Evolutionary conservation across 2,113 vertebrate genomes (phyloP).

Genomic region (Phoxinus phoxinus): DNA sequence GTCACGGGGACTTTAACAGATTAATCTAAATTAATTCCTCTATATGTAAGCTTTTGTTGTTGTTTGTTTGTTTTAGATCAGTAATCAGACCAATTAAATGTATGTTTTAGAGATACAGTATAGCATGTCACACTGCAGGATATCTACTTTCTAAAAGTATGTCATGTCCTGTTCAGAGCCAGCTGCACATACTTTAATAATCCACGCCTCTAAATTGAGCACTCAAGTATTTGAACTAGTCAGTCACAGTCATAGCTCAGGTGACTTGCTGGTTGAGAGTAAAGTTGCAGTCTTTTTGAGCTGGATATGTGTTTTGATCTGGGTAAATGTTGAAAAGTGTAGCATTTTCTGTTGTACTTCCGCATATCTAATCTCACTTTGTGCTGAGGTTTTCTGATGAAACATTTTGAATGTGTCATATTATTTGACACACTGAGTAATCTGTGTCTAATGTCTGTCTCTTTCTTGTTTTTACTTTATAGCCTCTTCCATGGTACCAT

Average conservation of each 20-base stretch:
- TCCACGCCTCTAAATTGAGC: constrained; percentile 29
- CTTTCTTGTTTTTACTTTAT: constrained; percentile 6
- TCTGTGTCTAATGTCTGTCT: constrained; percentile 5
- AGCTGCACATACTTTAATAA: constrained; percentile 32
- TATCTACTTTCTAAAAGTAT: not conserved
- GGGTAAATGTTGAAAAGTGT: not conserved
- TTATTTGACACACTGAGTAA: not conserved
- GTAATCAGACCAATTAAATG: not conserved
- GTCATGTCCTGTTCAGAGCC: constrained; percentile 12
- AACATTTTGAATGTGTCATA: not conserved
- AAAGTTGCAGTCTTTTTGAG: not conserved
- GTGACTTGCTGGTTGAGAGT: not conserved
- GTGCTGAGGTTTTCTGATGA: not conserved
- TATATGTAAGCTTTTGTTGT: not conserved
- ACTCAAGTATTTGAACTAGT: constrained; percentile 23
- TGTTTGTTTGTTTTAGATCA: not conserved
- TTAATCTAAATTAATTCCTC: not conserved
- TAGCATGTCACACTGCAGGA: not conserved
- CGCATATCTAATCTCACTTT: not conserved
- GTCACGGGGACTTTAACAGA: too few species aligned
- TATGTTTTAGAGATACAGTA: not conserved
- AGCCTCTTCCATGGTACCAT: constrained; percentile 1
- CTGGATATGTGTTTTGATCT: not conserved
- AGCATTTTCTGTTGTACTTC: not conserved
- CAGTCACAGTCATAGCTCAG: constrained; percentile 12